Conservation (phyloP, 2,113 vertebrate genomes). For the Tyrannus savana region DNA sequence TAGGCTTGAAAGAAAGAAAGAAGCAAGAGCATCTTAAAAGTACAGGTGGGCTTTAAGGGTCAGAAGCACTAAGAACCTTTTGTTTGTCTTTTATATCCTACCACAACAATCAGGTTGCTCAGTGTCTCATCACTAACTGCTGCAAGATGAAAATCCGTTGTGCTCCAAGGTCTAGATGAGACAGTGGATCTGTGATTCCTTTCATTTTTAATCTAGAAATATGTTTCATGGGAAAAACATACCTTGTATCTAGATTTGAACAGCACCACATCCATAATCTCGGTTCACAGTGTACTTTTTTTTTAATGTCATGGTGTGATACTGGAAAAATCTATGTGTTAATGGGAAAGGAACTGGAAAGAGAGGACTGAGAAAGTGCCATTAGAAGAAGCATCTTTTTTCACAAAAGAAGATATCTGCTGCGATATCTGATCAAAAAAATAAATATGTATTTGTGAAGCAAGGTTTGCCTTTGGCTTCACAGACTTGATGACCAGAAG, state of each 20-base stretch:
- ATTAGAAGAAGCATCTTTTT: not conserved
- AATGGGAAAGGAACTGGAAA: not conserved
- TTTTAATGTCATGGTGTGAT: not conserved
- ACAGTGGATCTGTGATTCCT: not conserved
- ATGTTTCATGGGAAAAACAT: not conserved
- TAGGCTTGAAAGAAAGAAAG: not conserved
- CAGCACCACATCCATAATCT: not conserved
- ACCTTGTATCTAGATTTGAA: not conserved
- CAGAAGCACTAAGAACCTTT: not conserved
- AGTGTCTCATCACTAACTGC: not conserved
- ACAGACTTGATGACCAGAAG: not conserved
- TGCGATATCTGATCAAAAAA: not conserved
- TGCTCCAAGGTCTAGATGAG: not conserved
- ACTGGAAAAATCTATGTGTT: not conserved
- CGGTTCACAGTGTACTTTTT: not conserved
- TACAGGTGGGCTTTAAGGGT: not conserved
- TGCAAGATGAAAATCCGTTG: not conserved
- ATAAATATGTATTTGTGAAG: not conserved
- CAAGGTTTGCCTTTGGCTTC: not conserved
- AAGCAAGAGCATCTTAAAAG: not conserved
- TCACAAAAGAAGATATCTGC: not conserved
- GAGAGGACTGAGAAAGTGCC: not conserved
- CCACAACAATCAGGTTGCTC: not conserved
- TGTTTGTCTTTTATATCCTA: not conserved
- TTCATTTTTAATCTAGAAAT: not conserved